These are phyloP conservation scores for Climacteris rufus DNA, from an alignment of 2,113 vertebrate genomes.

Conservation along the genomic window DNA sequence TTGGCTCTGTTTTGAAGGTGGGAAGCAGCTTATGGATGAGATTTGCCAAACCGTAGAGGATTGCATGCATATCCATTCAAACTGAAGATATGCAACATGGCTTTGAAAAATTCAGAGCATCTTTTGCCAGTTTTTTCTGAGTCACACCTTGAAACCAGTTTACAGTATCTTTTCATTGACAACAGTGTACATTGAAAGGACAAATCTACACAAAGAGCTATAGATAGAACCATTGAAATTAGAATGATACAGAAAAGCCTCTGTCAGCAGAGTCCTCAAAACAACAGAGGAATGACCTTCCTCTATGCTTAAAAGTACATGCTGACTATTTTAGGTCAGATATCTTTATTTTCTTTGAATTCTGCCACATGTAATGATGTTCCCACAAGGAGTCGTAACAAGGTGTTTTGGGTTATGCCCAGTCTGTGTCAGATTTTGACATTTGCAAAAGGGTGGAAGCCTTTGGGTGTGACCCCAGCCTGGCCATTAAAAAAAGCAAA, in stretches of 20 bases:
- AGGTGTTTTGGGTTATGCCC: not conserved
- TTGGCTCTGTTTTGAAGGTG: not conserved
- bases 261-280: constrained; percentile 63
- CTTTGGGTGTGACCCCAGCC: not conserved
- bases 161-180: constrained; percentile 33
- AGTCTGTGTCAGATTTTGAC: not conserved
- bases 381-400: not conserved
- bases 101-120: not conserved
- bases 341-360: not conserved
- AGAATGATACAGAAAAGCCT: constrained; percentile 53
- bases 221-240: constrained; percentile 61
- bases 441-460: not conserved
- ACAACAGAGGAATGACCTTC: constrained; percentile 33
- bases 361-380: not conserved
- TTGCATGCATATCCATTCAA: not conserved
- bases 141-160: constrained; percentile 48
- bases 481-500: not conserved
- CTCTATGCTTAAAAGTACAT: not conserved
- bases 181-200: constrained; percentile 46
- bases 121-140: constrained; percentile 13
- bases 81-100: not conserved
- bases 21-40: not conserved
- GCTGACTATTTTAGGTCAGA: constrained; percentile 1
- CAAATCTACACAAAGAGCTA: constrained; percentile 58
- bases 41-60: not conserved